Base-by-base conservation (phyloP, 2,113 vertebrate genomes). In the Apistogramma diplotaenia region DNA sequence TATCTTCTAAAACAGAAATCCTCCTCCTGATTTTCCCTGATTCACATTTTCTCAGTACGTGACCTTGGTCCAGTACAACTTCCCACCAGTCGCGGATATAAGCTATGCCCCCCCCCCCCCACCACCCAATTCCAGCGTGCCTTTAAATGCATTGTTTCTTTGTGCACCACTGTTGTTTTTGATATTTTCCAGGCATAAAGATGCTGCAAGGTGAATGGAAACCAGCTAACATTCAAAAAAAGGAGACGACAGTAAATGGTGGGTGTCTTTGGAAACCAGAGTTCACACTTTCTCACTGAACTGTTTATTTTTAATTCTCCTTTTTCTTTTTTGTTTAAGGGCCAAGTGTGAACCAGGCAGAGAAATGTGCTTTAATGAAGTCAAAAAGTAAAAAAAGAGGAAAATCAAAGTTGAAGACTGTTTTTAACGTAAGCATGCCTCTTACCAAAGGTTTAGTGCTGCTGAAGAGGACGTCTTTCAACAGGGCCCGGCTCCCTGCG, bases 371-470 rank as follows among this genome's bases (percentile, higher is more conserved):
- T 2, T 9, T 2, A 18, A 29, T 13, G 59, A 49, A 2, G 43
- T 35, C 72, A n/a, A 60, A 60, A 55, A 13, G 4, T 33, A 9
- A 11, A 19, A 56, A 79, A 40, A 78, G 2, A 29, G 37, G 0
- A 54, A 57, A 2, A 7, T 12, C 7, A n/a, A 78, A 61, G 19
- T 67, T 2, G 8, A 61, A 37, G 40, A 82, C 92, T 10, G 86
- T 92, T 75, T 95, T 95, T 67, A 93, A 86, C 58, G 91, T 95
- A 76, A 94, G 88, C 67, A 67, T 95, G 65, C 90, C 92, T 35
- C 37, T 93, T 19, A 81, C 15, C 19, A 21, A 87, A 72, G 90
- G 92, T 23, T 33, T 74, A 2, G 3, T 93, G 35, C 76, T 94
- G 21, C 56, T 95, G 72, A 59, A 92, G 88, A 94, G 94, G 86